Conservation (phyloP, 1,140 invertebrate species). For the Hydropsyche tenuis region DNA sequence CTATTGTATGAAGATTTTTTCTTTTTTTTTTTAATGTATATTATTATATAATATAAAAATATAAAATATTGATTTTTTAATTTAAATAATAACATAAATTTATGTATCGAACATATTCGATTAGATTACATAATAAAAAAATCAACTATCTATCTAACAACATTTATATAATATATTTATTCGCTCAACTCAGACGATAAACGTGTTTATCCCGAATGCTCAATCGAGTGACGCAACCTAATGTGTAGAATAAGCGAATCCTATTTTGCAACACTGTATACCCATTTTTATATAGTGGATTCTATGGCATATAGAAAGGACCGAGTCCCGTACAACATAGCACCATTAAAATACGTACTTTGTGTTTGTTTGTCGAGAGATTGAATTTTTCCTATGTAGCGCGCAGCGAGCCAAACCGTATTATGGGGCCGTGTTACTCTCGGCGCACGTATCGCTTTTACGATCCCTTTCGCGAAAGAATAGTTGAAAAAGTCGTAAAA, state of each 20-base stretch:
- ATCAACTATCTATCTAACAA: too few relatives aligned
- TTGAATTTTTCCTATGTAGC: conserved; percentile 9
- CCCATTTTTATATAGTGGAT: background rate
- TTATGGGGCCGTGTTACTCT: background rate
- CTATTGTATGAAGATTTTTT: too few relatives aligned
- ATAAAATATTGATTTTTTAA: too few relatives aligned
- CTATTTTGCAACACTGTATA: background rate
- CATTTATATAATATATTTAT: too few relatives aligned
- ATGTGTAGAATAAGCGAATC: background rate
- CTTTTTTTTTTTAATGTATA: too few relatives aligned
- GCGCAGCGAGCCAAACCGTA: background rate
- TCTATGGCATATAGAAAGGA: too few relatives aligned
- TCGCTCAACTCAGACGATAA: too few relatives aligned
- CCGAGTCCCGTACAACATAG: background rate
- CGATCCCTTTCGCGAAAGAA: conserved; percentile 13
- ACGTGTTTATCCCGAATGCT: background rate
- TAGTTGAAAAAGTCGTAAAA: conserved; percentile 40
- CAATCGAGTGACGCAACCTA: conserved; percentile 8
- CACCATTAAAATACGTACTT: background rate
- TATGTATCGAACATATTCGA: too few relatives aligned
- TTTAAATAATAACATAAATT: too few relatives aligned
- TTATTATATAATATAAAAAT: too few relatives aligned
- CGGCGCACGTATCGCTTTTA: conserved; percentile 24
- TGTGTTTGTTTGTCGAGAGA: conserved; percentile 5
- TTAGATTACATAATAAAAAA: too few relatives aligned